phyloP scores from a whole-genome alignment of 2,113 vertebrate genomes.

The Eupsittula cactorum region DNA sequence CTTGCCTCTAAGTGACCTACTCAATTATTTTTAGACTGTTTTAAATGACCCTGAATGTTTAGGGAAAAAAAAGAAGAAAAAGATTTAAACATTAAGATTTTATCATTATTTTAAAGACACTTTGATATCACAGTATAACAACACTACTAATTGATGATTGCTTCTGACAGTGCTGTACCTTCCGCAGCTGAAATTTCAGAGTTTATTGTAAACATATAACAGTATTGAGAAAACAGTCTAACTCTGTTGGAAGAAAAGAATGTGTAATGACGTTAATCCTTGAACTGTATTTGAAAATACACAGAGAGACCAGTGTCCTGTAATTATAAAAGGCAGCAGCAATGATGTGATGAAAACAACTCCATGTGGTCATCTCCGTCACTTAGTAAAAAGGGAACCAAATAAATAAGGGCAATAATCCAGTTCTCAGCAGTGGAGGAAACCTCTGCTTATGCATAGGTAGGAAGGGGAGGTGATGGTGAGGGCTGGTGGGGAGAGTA shows the following conservation, averaged over 20 bases:
- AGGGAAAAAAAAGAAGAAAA: not conserved
- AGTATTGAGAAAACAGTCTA: not conserved
- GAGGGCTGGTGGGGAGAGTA: not conserved
- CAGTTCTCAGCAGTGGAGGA: not conserved
- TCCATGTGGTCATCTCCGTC: not conserved
- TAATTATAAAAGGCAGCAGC: not conserved
- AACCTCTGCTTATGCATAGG: accelerated
- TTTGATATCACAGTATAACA: slow-evolving; percentile 6
- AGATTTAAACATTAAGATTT: not conserved
- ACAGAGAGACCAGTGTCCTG: not conserved
- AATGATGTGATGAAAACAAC: not conserved
- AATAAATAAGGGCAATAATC: not conserved
- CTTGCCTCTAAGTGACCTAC: slow-evolving; percentile 44
- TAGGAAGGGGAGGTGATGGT: accelerated
- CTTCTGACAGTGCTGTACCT: not conserved
- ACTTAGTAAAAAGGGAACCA: not conserved
- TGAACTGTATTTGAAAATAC: slow-evolving; percentile 4
- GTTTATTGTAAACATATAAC: not conserved
- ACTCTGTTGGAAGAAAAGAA: not conserved
- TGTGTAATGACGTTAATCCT: not conserved
- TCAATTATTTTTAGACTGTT: slow-evolving; percentile 29
- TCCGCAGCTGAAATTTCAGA: slow-evolving; percentile 23
- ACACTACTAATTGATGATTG: not conserved
- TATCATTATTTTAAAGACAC: slow-evolving; percentile 8
- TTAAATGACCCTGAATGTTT: not conserved